A percentile compares a stretch with the other conserved stretches of the same genome.
Conservation (phyloP, 2,888 invertebrate species). For the Eubasilissa splendida region DNA sequence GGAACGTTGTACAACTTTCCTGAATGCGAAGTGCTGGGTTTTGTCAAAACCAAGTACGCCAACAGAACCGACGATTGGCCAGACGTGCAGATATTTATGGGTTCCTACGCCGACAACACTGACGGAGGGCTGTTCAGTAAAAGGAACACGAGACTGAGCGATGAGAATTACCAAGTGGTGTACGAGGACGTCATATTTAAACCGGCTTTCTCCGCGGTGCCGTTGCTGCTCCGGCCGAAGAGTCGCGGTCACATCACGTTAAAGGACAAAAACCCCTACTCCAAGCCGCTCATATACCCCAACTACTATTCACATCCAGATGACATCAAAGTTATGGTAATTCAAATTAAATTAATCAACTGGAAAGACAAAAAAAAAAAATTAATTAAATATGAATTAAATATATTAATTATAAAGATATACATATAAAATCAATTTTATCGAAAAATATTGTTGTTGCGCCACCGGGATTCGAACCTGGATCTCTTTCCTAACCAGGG, state of each 20-base stretch:
- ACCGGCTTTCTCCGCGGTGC: constrained; percentile 79
- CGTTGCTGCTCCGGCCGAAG: constrained; percentile 81
- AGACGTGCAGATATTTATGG: constrained; percentile 84
- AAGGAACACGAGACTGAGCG: constrained; percentile 77
- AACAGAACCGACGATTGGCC: constrained; percentile 80
- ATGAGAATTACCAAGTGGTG: constrained; percentile 78
- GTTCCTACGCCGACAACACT: constrained; percentile 82
- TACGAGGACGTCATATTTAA: constrained; percentile 81
- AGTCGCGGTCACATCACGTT: constrained; percentile 81
- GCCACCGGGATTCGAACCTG: too few species aligned
- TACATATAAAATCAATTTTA: too few species aligned
- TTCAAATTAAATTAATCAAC: constrained; percentile 58
- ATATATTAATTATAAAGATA: too few species aligned
- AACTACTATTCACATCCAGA: constrained; percentile 85
- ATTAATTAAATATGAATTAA: neutral
- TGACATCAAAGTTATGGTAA: constrained; percentile 82
- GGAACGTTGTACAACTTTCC: constrained; percentile 85
- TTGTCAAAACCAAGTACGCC: constrained; percentile 82
- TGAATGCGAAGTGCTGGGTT: constrained; percentile 85
- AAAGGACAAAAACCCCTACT: constrained; percentile 77
- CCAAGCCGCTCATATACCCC: constrained; percentile 88
- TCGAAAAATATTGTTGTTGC: too few species aligned
- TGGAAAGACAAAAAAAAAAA: neutral
- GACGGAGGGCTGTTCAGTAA: constrained; percentile 85
- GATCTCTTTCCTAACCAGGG: too few species aligned